phyloP scores from a whole-genome alignment of 2,888 invertebrate species.

The Ernsta delagoae region DNA sequence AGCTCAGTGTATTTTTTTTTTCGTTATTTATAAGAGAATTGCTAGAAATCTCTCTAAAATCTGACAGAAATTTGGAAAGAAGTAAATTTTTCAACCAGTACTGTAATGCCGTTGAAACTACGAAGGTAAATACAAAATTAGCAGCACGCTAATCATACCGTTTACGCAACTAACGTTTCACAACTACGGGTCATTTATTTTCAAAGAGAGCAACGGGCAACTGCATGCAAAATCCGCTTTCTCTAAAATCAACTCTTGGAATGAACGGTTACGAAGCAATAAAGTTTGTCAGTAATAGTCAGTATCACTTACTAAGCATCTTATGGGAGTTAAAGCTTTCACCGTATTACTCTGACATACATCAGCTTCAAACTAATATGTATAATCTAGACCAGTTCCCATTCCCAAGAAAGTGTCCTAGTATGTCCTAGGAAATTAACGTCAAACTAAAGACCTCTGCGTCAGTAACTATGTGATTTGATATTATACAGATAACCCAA shows the following conservation, averaged over 20 bases:
- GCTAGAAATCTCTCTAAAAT: not conserved
- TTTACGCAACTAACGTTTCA: slow-evolving; percentile 30
- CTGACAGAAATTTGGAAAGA: not conserved
- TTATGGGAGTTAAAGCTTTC: slow-evolving; percentile 30
- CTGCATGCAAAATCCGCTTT: slow-evolving; percentile 34
- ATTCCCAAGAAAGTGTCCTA: slow-evolving; percentile 7
- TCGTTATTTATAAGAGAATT: not conserved
- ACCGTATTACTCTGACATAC: slow-evolving; percentile 22
- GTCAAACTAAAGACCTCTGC: too few relatives aligned
- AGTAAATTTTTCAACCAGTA: not conserved
- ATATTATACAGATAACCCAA: too few relatives aligned
- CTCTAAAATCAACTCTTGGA: slow-evolving; percentile 34
- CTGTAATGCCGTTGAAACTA: not conserved
- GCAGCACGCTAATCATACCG: slow-evolving; percentile 23
- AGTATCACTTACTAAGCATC: slow-evolving; percentile 11
- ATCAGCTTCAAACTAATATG: slow-evolving; percentile 33
- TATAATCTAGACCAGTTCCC: slow-evolving; percentile 7
- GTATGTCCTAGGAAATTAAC: not conserved
- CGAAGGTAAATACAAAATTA: slow-evolving; percentile 14
- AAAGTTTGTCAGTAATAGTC: slow-evolving; percentile 29
- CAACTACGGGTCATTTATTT: slow-evolving; percentile 37
- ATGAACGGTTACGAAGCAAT: slow-evolving; percentile 30
- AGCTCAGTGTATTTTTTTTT: too few relatives aligned
- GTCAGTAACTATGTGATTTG: too few relatives aligned
- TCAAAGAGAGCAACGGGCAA: slow-evolving; percentile 33